phyloP scores from a whole-genome alignment of 2,113 vertebrate genomes.

The Percina caprodes region DNA sequence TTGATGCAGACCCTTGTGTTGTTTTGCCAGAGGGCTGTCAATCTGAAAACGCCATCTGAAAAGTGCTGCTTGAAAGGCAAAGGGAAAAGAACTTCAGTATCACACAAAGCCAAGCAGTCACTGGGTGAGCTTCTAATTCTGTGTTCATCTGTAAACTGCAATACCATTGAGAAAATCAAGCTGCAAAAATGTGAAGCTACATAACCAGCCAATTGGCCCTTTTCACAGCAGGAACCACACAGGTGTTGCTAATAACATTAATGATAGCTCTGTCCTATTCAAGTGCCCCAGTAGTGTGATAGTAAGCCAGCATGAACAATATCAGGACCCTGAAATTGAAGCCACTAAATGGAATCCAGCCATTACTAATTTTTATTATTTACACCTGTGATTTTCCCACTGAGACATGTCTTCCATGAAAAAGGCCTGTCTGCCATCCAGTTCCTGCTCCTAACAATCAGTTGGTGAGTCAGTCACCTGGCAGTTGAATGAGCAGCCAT shows the following conservation, averaged over 20 bases:
- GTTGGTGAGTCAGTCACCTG: not conserved
- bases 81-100: slow-evolving; percentile 9
- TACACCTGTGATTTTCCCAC: not conserved
- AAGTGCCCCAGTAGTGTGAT: not conserved
- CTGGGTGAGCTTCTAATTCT: not conserved
- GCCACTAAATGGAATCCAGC: not conserved
- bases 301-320: not conserved
- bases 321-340: too few relatives aligned
- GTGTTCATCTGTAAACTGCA: not conserved
- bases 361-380: not conserved
- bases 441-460: not conserved
- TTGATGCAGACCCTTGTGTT: slow-evolving; percentile 8
- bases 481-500: not conserved
- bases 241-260: not conserved
- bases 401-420: not conserved
- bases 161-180: not conserved
- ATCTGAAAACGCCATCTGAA: slow-evolving; percentile 23
- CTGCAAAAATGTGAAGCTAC: not conserved
- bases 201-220: not conserved
- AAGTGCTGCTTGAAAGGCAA: slow-evolving; percentile 41
- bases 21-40: slow-evolving; percentile 33
- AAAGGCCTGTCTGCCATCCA: not conserved
- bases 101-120: slow-evolving; percentile 1
- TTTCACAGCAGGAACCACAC: not conserved
- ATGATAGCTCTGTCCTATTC: not conserved